Base-by-base conservation (phyloP, 2,888 invertebrate species). In the Melinaea menophilus region DNA sequence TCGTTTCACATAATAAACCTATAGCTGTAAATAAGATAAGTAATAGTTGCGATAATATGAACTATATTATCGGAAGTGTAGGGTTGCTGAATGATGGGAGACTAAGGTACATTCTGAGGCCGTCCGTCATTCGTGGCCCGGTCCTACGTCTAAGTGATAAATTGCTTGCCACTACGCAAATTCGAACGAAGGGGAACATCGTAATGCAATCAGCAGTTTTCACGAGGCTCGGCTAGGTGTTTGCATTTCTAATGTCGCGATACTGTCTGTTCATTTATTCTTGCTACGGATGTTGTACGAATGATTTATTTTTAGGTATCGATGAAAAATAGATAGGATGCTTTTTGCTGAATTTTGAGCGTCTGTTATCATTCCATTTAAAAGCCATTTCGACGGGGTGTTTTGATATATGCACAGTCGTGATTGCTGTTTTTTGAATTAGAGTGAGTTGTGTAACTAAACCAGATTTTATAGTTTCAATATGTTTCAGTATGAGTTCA, bases 101-200 rank as follows among this genome's bases (percentile, higher is more conserved):
- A 66, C 65, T 69, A 65, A 67, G 71, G 70, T 64, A 68, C 70
- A 71, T 72, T 73, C 74, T 71, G 73, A 75, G 75, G 75, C 75
- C 77, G 79, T 85, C 79, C 80, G 83, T 86, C 84, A 85, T 83
- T 80, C 77, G 64, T 59, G 77, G 78, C 74, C 75, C 80, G 79
- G 83, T 87, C 82, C 85, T 87, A 84, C 79, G 84, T 83, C 86
- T 88, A 89, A 90, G 89, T 90, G 89, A 88, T 89, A 90, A 90
- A 90, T 90, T 89, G 88, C 84, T 74, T 71, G 74, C 82, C 83
- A 79, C 85, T 79, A 87, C 86, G 88, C 88, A 86, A 88, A 88
- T 88, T 87, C 81, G 81, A 83, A 80, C 76, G 78, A 82, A 85
- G 86, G 87, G 87, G 88, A 84, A 82, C 66, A 81, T 83, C 82